A percentile compares a stretch with the other conserved stretches of the same genome.
These are phyloP conservation scores for Phalera bucephala DNA, from an alignment of 2,888 invertebrate species.

Conservation along the genomic window DNA sequence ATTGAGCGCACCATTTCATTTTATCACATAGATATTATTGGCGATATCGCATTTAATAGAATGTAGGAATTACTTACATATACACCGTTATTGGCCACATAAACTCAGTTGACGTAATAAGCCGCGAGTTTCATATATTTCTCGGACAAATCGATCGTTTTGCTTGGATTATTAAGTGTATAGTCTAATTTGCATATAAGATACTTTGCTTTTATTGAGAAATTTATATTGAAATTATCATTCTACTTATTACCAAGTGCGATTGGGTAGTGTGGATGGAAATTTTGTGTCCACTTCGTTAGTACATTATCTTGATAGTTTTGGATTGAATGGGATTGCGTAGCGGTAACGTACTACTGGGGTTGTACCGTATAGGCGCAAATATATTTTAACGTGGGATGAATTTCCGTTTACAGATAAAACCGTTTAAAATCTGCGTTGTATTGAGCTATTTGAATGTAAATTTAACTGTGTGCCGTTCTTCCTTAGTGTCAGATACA, in stretches of 20 bases:
- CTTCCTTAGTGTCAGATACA: conserved; percentile 7
- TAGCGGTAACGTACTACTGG: conserved; percentile 25
- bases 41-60: conserved; percentile 65
- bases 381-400: conserved; percentile 9
- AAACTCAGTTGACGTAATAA: conserved; percentile 71
- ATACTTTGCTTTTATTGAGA: conserved; percentile 52
- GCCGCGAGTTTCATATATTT: conserved; percentile 67
- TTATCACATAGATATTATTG: conserved; percentile 61
- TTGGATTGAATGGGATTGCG: conserved; percentile 23
- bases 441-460: conserved; percentile 23
- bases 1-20: conserved; percentile 61
- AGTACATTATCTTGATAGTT: conserved; percentile 27
- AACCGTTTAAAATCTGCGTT: conserved; percentile 28
- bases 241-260: conserved; percentile 47
- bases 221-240: conserved; percentile 45
- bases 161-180: conserved; percentile 48
- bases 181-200: conserved; percentile 56
- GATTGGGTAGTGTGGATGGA: conserved; percentile 34
- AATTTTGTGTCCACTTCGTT: conserved; percentile 25
- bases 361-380: conserved; percentile 19
- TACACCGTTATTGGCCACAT: conserved; percentile 65
- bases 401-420: conserved; percentile 27
- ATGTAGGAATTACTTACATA: conserved; percentile 62
- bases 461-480: conserved; percentile 4
- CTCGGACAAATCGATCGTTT: conserved; percentile 69